These are phyloP conservation scores for Daubentonia madagascariensis DNA, from an alignment of 2,113 vertebrate species.

Conservation along the genomic window DNA sequence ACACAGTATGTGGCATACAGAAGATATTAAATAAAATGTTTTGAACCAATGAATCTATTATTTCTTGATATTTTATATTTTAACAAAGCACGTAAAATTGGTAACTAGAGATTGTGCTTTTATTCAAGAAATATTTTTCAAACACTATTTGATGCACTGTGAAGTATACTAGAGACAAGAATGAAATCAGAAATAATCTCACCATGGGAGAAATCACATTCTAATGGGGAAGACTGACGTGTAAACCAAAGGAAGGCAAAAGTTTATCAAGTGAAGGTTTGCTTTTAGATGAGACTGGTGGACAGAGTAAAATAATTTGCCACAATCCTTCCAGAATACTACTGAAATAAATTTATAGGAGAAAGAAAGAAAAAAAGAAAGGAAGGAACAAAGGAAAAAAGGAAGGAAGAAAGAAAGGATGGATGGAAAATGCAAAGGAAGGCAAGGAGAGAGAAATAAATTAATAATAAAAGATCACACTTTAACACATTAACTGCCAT, in stretches of 20 bases:
- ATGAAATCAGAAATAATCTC: not conserved
- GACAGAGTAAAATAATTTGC: not conserved
- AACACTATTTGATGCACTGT: not conserved
- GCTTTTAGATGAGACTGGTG: not conserved
- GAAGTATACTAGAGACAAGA: not conserved
- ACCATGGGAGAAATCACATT: not conserved
- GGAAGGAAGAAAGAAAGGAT: not conserved
- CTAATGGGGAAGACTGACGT: not conserved
- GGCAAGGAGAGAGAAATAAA: not conserved
- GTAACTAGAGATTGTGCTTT: not conserved
- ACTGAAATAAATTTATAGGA: not conserved
- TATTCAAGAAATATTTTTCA: not conserved
- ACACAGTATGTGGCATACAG: not conserved
- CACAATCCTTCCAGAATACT: not conserved
- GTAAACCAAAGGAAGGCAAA: not conserved
- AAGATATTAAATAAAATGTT: not conserved
- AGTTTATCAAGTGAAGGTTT: not conserved
- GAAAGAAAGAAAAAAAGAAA: not conserved
- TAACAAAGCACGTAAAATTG: not conserved
- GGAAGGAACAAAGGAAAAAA: no score
- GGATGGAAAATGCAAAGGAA: not conserved
- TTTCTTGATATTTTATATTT: not conserved
- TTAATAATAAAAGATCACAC: not conserved
- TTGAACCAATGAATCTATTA: not conserved
- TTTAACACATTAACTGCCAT: no score